Percentiles rank a stretch among this genome's conserved stretches.
Evolutionary conservation across 2,888 invertebrate genomes (phyloP).

Genomic region (Lasioglossum zephyrum): DNA sequence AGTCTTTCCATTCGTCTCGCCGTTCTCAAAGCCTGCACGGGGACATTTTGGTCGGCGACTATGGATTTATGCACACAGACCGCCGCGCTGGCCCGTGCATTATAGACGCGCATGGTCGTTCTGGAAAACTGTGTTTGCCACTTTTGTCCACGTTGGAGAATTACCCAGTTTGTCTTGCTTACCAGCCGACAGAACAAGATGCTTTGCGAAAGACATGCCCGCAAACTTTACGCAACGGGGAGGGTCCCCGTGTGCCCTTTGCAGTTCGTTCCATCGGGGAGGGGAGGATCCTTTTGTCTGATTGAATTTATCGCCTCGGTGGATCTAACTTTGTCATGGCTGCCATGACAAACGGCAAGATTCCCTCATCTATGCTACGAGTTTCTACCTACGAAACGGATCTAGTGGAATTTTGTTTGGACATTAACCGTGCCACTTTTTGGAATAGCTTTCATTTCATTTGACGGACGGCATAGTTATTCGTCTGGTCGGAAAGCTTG

Average conservation of each 20-base stretch:
- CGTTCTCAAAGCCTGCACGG: background rate
- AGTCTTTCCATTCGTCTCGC: background rate
- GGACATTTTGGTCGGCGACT: constrained; percentile 12
- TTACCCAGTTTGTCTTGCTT: constrained; percentile 71
- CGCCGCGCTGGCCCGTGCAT: background rate
- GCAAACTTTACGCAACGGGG: background rate
- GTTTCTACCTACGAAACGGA: background rate
- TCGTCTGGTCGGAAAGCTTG: background rate
- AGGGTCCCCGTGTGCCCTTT: constrained; percentile 3
- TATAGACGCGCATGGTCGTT: constrained; percentile 29
- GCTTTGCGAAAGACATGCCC: constrained; percentile 1
- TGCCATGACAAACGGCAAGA: constrained; percentile 34
- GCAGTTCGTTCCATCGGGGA: background rate
- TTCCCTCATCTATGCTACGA: constrained; percentile 34
- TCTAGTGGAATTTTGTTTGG: background rate
- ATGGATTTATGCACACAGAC: constrained; percentile 31
- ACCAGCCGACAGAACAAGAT: constrained; percentile 33
- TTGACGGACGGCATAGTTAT: background rate
- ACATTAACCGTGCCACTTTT: background rate
- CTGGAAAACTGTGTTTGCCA: constrained; percentile 56
- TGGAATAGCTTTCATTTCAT: background rate
- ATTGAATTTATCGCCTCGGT: constrained; percentile 71
- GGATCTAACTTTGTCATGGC: constrained; percentile 38
- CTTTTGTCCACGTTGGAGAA: constrained; percentile 57
- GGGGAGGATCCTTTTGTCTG: constrained; percentile 50